Base-by-base conservation (phyloP, 2,113 vertebrate species). In the Orthonyx spaldingii region DNA sequence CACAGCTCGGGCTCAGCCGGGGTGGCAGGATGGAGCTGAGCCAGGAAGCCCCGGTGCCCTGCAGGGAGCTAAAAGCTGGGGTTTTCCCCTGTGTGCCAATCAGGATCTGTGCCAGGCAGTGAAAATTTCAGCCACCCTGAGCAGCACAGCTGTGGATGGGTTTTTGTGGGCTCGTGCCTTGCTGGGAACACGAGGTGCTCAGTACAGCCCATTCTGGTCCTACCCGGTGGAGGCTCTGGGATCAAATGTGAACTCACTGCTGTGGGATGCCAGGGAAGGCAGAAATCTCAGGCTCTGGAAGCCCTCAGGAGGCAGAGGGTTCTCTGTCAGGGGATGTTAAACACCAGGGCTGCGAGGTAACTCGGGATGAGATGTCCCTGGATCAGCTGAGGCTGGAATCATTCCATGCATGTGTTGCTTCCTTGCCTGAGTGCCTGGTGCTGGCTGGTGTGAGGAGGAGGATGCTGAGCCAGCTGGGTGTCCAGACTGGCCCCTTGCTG, bases 151-250 rank as follows among this genome's bases (percentile, higher is more conserved):
- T 5, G 7, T 4, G 10, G 20, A 1, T 17, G 37, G 61, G 22
- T 5, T 52, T 26, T 46, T 13, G 7, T 0, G 4, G 3, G 41
- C 3, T 22, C 0, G 0, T 32, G 24, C 24, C 55, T 18, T 2
- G 11, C 32, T 24, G 41, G 15, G 42, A 33, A 2, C 24, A 2
- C 0, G 4, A 8, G 3, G 11, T 4, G 30, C 21, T n/a, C n/a
- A n/a, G n/a, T n/a, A n/a, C n/a, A n/a, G n/a, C n/a, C n/a, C n/a
- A n/a, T n/a, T n/a, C n/a, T n/a, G n/a, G n/a, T n/a, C n/a, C n/a
- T n/a, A n/a, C n/a, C n/a, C n/a, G n/a, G n/a, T n/a, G 9, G 16
- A 56, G 53, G 10, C 18, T 56, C 55, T 44, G 33, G 19, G n/a
- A 8, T 7, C 8, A 3, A 32, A 6, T 0, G 7, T 4, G 42